These are phyloP conservation scores for Stercorarius parasiticus DNA, from an alignment of 2,113 vertebrate genomes.

Conservation along the genomic window DNA sequence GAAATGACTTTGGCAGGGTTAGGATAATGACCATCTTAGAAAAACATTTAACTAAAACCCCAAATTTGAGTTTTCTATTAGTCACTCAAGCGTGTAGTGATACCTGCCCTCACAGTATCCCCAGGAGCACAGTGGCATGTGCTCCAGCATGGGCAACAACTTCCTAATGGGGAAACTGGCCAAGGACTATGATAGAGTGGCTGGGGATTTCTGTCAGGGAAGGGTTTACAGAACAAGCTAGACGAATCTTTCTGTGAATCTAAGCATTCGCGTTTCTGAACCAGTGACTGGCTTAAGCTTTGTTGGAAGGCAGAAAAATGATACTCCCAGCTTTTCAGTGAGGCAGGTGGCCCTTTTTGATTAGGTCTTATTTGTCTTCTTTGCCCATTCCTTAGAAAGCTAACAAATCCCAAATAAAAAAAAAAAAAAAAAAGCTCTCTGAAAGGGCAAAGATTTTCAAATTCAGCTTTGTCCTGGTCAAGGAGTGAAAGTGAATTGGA, in stretches of 20 bases:
- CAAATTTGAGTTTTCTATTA: neutral
- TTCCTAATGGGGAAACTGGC: neutral
- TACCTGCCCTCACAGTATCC: neutral
- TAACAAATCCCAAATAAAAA: neutral
- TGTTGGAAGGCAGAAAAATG: neutral
- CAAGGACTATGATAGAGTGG: accelerated
- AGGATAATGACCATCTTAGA: neutral
- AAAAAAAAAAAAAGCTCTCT: neutral
- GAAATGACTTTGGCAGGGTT: neutral
- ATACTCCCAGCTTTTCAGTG: neutral
- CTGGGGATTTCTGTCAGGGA: neutral
- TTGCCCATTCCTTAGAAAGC: neutral
- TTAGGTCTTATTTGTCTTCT: neutral
- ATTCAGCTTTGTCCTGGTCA: neutral
- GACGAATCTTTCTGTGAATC: neutral
- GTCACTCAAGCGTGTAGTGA: neutral
- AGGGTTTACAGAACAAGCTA: neutral
- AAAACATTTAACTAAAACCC: neutral
- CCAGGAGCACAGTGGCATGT: neutral
- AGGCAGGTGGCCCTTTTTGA: neutral
- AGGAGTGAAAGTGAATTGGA: neutral
- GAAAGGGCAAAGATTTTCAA: neutral
- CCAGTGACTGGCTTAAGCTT: neutral
- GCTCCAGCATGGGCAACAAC: neutral
- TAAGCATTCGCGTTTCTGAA: neutral